Conservation (phyloP, 2,113 vertebrate genomes). For the Pomatorhinus ruficollis region DNA sequence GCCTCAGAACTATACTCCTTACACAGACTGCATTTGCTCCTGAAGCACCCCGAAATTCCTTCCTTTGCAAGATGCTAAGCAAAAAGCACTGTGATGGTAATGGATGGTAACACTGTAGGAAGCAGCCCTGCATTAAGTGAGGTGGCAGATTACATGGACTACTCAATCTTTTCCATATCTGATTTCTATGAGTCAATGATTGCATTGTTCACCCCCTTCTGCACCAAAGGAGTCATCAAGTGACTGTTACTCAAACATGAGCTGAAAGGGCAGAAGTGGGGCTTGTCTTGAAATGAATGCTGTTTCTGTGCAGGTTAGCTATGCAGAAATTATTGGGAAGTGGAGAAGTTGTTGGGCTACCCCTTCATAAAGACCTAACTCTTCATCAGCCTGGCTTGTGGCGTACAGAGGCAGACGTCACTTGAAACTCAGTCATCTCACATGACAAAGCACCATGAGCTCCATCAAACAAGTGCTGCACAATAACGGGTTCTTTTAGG, state of each 20-base stretch:
- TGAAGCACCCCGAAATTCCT: not conserved
- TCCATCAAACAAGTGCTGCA: not conserved
- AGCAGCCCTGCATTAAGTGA: not conserved
- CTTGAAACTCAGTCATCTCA: slow-evolving; percentile 7
- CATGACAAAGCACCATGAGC: not conserved
- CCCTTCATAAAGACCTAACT: not conserved
- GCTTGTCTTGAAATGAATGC: slow-evolving; percentile 17
- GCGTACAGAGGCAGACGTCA: not conserved
- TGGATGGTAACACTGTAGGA: not conserved
- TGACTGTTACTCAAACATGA: not conserved
- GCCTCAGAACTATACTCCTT: not conserved
- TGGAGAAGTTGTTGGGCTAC: not conserved
- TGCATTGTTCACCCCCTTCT: not conserved
- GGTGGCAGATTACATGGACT: not conserved
- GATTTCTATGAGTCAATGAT: slow-evolving; percentile 40
- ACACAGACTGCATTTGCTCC: not conserved
- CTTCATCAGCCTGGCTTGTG: not conserved
- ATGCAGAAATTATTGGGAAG: not conserved
- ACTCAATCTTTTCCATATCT: slow-evolving; percentile 6
- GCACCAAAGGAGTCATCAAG: slow-evolving; percentile 3
- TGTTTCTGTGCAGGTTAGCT: slow-evolving; percentile 27
- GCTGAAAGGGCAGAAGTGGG: slow-evolving; percentile 4
- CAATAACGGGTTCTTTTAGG: slow-evolving; percentile 11
- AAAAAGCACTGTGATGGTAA: not conserved
- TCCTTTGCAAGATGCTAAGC: not conserved